Percentiles rank a stretch among this genome's conserved stretches.
phyloP scores from a whole-genome alignment of 2,113 vertebrate genomes.

The Pseudorectes ferrugineus region DNA sequence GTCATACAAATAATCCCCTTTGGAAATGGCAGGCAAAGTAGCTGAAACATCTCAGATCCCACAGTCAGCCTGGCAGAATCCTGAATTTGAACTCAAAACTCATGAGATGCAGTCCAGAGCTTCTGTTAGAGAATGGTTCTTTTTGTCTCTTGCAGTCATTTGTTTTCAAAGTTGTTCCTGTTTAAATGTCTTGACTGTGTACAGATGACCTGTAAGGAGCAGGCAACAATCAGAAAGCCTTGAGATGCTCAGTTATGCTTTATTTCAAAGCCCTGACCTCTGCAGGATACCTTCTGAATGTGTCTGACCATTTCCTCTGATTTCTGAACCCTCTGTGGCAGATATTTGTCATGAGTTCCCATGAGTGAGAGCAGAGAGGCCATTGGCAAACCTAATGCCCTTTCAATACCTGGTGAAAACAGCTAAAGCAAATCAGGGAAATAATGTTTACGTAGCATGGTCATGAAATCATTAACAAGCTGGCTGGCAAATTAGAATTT shows the following conservation, averaged over 20 bases:
- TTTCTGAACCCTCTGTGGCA: background rate
- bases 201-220: background rate
- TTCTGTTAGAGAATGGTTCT: background rate
- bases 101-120: background rate
- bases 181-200: background rate
- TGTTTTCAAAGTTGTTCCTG: background rate
- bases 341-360: background rate
- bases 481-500: constrained; percentile 39
- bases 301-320: background rate
- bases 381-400: background rate
- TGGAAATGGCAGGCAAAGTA: background rate
- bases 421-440: constrained; percentile 38
- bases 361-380: background rate
- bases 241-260: background rate
- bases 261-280: background rate
- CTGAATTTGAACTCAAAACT: background rate
- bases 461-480: constrained; percentile 60
- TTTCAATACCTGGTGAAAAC: constrained; percentile 21
- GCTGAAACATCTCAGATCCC: background rate
- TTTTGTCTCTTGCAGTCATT: background rate
- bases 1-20: background rate
- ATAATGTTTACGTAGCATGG: constrained; percentile 48
- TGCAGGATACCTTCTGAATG: background rate
- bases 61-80: background rate
- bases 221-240: background rate